Percentiles rank a stretch among this genome's conserved stretches.
These are phyloP conservation scores for Alfaro cultratus DNA, from an alignment of 2,797 vertebrate species.

Conservation along the genomic window DNA sequence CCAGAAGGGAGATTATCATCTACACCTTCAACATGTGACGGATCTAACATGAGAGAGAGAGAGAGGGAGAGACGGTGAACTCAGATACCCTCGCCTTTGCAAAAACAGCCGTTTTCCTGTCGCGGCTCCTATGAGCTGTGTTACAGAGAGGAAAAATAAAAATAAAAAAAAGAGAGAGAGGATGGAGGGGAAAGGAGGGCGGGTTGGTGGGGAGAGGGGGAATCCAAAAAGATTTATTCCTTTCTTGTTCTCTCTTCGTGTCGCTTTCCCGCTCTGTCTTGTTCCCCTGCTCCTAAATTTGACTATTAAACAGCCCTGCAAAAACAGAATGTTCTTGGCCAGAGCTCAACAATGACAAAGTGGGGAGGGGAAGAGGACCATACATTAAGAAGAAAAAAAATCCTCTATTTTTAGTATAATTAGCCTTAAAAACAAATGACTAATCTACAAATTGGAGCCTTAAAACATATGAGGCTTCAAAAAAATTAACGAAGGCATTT, in stretches of 20 bases:
- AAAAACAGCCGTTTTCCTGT: slow-evolving; percentile 70
- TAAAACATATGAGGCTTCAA: background rate
- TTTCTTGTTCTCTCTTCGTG: slow-evolving; percentile 64
- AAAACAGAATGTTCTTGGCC: slow-evolving; percentile 85
- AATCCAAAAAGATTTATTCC: slow-evolving; percentile 70
- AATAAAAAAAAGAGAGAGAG: background rate
- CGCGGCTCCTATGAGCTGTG: slow-evolving; percentile 56
- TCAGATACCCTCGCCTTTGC: slow-evolving; percentile 71
- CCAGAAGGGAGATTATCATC: slow-evolving; percentile 63
- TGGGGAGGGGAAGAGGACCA: slow-evolving; percentile 72
- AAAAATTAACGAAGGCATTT: background rate
- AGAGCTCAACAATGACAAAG: slow-evolving; percentile 81
- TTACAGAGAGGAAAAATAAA: slow-evolving; percentile 47
- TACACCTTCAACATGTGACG: slow-evolving; percentile 51
- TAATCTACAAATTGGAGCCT: slow-evolving; percentile 20
- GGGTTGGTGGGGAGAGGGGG: slow-evolving; percentile 4
- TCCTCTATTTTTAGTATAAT: slow-evolving; percentile 32
- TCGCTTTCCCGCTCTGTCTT: slow-evolving; percentile 64
- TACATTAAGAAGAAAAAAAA: slow-evolving; percentile 68
- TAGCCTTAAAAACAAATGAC: slow-evolving; percentile 40
- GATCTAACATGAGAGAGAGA: slow-evolving; percentile 22
- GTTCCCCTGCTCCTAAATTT: slow-evolving; percentile 73
- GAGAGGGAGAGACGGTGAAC: slow-evolving; percentile 66
- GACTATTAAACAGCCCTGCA: slow-evolving; percentile 80
- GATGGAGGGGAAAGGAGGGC: slow-evolving; percentile 6